Base-by-base conservation (phyloP, 2,113 vertebrate genomes). In the Pachypanchax playfairii region DNA sequence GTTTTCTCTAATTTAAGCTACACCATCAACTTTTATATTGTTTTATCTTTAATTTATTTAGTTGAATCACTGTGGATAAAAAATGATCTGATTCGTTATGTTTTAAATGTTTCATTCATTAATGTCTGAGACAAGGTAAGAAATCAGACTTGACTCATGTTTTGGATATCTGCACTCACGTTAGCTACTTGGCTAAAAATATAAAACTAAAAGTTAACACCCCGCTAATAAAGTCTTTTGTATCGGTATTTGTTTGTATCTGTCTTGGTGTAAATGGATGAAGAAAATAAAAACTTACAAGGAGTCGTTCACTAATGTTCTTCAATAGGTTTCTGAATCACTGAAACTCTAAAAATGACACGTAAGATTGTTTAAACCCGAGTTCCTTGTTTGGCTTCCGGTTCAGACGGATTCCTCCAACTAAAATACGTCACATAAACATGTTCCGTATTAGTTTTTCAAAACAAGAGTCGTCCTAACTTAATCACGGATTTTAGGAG, bases 331-430 rank as follows among this genome's bases (percentile, higher is more conserved):
- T 35, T 38, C 0, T 25, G 59, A 74, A 67, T 48, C 36, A 69
- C 10, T 61, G 39, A 48, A 46, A 67, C 73, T 70, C 49, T 9
- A n/a, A 17, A 8, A 86, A 69, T 86, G 86, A 89, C 85, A 88
- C 86, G 86, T 87, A 82, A 43, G 62, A 77, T 3, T 3, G 18
- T 66, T 46, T 51, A 84, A 62, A 82, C 51, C 13, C 39, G 10
- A 38, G 28, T 29, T 72, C 48, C 28, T 39, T 82, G 77, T 86
- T 83, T 79, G 54, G 51, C 39, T 86, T 88, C 84, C 84, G 36
- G 84, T 48, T 13, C 41, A 3, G 3, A 11, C 2, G 14, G 6
- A 10, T 42, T 18, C 18, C 0, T 0, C 0, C 1, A 15, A 24
- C 36, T 73, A 24, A 55, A 25, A 0, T 9, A 0, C 1, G 11